phyloP scores from a whole-genome alignment of 2,797 vertebrate species.

The Melanotaenia nigrans region DNA sequence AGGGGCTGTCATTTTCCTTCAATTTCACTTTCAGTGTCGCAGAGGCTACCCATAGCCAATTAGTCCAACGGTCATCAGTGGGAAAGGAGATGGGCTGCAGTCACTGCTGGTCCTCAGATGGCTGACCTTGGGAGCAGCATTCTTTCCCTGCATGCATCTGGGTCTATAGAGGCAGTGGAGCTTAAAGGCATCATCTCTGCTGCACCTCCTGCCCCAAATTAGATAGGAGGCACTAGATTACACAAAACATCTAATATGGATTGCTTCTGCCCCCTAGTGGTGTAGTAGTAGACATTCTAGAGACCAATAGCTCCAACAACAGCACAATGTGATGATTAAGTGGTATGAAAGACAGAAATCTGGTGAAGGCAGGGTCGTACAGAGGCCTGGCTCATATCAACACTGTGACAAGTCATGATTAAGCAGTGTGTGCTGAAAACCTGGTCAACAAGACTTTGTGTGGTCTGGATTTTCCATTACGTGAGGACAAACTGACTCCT shows the following conservation, averaged over 20 bases:
- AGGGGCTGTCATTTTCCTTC: conserved; percentile 58
- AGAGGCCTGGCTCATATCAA: conserved; percentile 16
- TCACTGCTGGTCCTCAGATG: conserved; percentile 61
- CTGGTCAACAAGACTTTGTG: conserved; percentile 20
- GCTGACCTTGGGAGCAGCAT: conserved; percentile 65
- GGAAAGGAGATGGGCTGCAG: conserved; percentile 52
- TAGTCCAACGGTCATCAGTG: conserved; percentile 56
- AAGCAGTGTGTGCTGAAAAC: conserved; percentile 14
- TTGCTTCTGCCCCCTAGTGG: conserved; percentile 75
- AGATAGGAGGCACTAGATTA: conserved; percentile 38
- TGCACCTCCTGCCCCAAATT: conserved; percentile 54
- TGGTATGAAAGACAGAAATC: conserved; percentile 16
- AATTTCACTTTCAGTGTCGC: conserved; percentile 59
- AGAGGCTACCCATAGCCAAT: conserved; percentile 62
- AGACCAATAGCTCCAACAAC: conserved; percentile 18
- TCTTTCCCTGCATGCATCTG: conserved; percentile 53
- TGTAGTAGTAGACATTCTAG: not conserved
- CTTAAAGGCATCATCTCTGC: conserved; percentile 51
- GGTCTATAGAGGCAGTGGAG: conserved; percentile 56
- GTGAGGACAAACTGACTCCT: conserved; percentile 39
- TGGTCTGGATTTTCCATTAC: conserved; percentile 29
- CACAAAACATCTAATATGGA: conserved; percentile 39
- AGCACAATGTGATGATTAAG: conserved; percentile 33
- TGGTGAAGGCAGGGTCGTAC: conserved; percentile 12
- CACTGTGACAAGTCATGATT: conserved; percentile 20